Base-by-base conservation (phyloP, 2,888 invertebrate species). In the Platycheirus albimanus region DNA sequence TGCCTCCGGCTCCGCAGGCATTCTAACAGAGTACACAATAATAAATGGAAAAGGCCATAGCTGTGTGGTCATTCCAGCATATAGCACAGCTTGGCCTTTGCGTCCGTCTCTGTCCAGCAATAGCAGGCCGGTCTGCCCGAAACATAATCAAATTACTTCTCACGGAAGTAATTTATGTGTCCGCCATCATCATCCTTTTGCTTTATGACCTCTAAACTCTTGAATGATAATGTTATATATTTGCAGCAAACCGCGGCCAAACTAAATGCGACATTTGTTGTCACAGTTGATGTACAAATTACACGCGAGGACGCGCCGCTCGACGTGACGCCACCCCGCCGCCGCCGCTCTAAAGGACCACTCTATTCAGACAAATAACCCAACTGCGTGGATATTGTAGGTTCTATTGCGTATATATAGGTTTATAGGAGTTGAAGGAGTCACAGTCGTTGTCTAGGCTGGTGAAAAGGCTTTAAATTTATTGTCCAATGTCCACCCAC, bases 141-240 rank as follows among this genome's bases (percentile, higher is more conserved):
- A 76, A 71, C 66, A 71, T 71, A 76, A 76, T 81, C 71, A 81
- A 77, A 76, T 81, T 67, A 81, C 63, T 58, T 77, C 76, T 81
- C 80, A 81, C 76, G 81, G 81, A 81, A 81, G 76, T 81, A 81
- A 76, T 77, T 81, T 72, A 81, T 75, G 66, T 19, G 58, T 36
- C 38, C 81, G 71, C 30, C 74, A 43, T 54, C 64, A 49, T 56
- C 72, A 47, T 67, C 36, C 69, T 43, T 49, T 36, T 54, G 69
- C 33, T 75, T 80, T 75, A 80, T 70, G 56, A 64, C 80, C 80
- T 64, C 80, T 70, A 71, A 71, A 64, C 49, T 28, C 43, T 30
- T 17, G 56, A 54, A 54, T 43, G 24, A 70, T 51, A 56, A 33
- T 51, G 47, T 33, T 58, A 43, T 47, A 43, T 47, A 15, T 61